phyloP scores from a whole-genome alignment of 2,797 vertebrate genomes.

The Luscinia luscinia region DNA sequence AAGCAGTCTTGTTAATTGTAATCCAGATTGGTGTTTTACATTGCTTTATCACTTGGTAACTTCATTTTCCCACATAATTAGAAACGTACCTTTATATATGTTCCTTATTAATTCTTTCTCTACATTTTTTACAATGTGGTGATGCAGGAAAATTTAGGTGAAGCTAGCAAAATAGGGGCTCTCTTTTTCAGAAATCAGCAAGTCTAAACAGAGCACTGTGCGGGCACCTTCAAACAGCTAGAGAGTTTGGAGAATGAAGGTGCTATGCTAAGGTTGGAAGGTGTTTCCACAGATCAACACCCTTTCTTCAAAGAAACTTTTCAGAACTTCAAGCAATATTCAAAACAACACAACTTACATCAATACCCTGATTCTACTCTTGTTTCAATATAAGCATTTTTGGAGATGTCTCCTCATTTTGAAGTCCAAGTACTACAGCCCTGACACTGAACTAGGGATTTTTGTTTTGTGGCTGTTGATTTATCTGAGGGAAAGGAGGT shows the following conservation, averaged over 20 bases:
- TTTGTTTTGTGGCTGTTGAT: background rate
- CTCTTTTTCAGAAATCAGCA: background rate
- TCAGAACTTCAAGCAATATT: background rate
- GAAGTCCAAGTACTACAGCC: background rate
- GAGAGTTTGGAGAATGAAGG: background rate
- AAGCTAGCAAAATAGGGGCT: background rate
- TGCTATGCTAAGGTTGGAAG: background rate
- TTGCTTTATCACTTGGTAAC: background rate
- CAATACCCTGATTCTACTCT: background rate
- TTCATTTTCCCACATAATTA: background rate
- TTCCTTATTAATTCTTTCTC: background rate
- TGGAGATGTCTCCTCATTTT: background rate
- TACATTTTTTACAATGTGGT: background rate
- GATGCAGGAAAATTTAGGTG: background rate
- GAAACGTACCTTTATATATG: background rate
- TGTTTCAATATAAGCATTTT: background rate
- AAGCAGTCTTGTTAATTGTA: background rate
- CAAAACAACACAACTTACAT: background rate
- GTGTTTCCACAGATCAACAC: conserved; percentile 4
- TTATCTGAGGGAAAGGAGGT: background rate
- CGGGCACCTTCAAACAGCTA: background rate
- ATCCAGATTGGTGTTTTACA: background rate
- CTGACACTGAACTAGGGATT: background rate
- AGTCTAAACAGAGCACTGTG: background rate
- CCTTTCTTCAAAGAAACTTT: background rate